A percentile compares a stretch with the other conserved stretches of the same genome.
Conservation (phyloP, 1,140 invertebrate species). For the Pemphigus obesinymphae region DNA sequence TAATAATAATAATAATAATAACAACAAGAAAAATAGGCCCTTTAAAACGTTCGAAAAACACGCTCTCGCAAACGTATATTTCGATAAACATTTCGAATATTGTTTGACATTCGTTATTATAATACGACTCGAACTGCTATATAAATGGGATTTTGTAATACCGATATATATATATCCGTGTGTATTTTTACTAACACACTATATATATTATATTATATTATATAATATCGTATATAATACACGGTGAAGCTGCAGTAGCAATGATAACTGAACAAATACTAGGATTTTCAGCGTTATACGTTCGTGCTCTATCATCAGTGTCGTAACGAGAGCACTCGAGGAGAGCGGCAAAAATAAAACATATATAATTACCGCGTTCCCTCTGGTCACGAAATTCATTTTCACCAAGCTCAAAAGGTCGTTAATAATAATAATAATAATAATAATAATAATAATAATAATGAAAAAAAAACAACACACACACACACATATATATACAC, state of each 20-base stretch:
- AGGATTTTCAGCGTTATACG: background rate
- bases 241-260: background rate
- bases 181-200: no score
- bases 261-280: background rate
- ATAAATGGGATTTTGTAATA: background rate
- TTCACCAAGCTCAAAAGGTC: background rate
- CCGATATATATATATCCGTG: no score
- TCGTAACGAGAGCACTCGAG: constrained; percentile 1
- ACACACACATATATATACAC: no score
- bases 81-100: background rate
- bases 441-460: no score
- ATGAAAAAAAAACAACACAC: no score
- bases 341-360: background rate
- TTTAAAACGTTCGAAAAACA: background rate
- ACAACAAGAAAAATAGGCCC: no score
- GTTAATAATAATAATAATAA: constrained; percentile 9
- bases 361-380: constrained; percentile 7
- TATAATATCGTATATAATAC: no score
- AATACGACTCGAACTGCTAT: background rate
- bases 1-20: background rate
- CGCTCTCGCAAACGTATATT: background rate
- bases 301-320: background rate
- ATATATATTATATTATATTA: no score
- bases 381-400: background rate
- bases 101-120: background rate